phyloP scores from a whole-genome alignment of 2,797 vertebrate genomes.

The Busarellus nigricollis region DNA sequence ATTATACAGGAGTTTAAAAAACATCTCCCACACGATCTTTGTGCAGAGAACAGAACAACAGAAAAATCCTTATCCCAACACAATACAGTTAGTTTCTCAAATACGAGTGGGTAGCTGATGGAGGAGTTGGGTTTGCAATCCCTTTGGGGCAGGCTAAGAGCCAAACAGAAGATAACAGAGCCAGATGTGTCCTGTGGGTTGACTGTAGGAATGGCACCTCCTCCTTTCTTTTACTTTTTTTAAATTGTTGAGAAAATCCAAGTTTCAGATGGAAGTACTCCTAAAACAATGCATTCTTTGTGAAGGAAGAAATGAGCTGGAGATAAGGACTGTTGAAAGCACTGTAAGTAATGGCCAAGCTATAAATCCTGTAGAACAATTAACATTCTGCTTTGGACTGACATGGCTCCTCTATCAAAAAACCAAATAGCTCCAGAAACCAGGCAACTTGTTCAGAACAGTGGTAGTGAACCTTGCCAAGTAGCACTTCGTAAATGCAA shows the following conservation, averaged over 20 bases:
- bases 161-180: slow-evolving; percentile 17
- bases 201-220: neutral
- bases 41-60: neutral
- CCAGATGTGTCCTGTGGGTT: neutral
- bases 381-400: neutral
- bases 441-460: neutral
- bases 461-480: neutral
- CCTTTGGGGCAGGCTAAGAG: neutral
- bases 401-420: neutral
- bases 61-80: neutral
- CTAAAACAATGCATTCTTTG: neutral
- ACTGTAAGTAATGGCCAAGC: neutral
- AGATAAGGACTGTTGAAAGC: neutral
- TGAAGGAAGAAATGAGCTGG: neutral
- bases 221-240: neutral
- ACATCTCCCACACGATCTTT: neutral
- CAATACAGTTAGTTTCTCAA: neutral
- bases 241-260: neutral
- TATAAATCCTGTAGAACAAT: neutral
- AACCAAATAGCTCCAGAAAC: neutral
- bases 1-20: slow-evolving; percentile 13
- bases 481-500: neutral
- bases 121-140: slow-evolving; percentile 5
- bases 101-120: neutral
- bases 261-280: neutral